Base-by-base conservation (phyloP, 1,140 invertebrate species). In the Ericerus pela region DNA sequence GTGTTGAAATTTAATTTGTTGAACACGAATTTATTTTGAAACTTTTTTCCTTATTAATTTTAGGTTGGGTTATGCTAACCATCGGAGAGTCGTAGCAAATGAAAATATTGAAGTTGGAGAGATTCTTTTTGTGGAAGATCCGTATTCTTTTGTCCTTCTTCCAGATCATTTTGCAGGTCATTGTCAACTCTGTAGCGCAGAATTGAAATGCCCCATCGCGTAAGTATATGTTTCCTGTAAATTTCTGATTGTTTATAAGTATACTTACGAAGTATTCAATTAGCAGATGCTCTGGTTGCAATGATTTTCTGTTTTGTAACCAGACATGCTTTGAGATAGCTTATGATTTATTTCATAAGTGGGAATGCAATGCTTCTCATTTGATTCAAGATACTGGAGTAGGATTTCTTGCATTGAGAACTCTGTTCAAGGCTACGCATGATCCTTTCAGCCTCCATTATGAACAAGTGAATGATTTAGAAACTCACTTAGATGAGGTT, bases 331-430 rank as follows among this genome's bases (percentile, higher is more conserved):
- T 70, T 22, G 61, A 69, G n/a, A 62, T 70, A 38, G 78, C 79
- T 1, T 81, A 77, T 74, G 58, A 68, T 1, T 65, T 65, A 14
- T 80, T 78, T 67, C 87, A 92, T 68, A 69, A 74, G 58, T 82
- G 77, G 76, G 87, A 90, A 70, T 92, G 87, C 66, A 63, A 69
- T 38, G 75, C 75, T 61, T 72, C 80, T 30, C 68, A 72, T 27
- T 67, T 82, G 53, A 77, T 81, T 67, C 69, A 74, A 28, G 75
- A 77, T 51, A 74, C 87, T 37, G 86, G 86, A 11, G 81, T 88
- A 59, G 82, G 79, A 27, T 82, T 87, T 69, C 72, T 88, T 38
- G 81, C 79, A 54, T 64, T 85, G 28, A 77, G 81, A 70, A 75
- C 78, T 47, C 67, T 82, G 20, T 63, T 83, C 20, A 70, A 69